Evolutionary conservation across 1,140 invertebrate species (phyloP).

Genomic region (Delia radicum): DNA sequence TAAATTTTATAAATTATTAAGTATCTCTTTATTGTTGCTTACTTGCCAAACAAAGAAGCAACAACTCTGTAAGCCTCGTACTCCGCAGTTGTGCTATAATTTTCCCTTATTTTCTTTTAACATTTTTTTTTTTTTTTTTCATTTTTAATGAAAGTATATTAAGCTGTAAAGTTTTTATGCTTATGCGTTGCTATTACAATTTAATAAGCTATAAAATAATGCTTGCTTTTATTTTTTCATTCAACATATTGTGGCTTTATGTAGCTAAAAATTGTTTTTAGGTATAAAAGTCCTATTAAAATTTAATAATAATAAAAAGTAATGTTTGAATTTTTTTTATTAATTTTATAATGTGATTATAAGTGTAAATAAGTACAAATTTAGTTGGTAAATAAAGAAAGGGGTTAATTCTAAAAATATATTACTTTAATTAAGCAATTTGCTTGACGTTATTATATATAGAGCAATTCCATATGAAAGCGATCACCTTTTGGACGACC

Average conservation of each 20-base stretch:
- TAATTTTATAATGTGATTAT: neutral
- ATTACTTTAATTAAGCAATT: neutral
- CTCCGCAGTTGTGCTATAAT: neutral
- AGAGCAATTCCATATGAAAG: neutral
- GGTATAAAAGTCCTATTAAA: neutral
- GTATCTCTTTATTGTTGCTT: neutral
- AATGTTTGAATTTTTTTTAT: neutral
- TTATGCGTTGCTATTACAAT: neutral
- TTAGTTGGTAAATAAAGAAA: neutral
- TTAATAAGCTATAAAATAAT: neutral
- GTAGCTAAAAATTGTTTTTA: neutral
- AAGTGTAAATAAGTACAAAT: neutral
- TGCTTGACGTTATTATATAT: neutral
- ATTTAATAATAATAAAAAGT: neutral
- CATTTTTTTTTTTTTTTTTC: neutral
- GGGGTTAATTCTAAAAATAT: neutral
- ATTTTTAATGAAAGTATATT: neutral
- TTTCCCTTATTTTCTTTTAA: neutral
- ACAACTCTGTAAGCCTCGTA: neutral
- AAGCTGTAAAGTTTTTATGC: neutral
- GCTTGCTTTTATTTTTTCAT: neutral
- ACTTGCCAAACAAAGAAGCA: neutral
- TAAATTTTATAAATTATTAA: neutral
- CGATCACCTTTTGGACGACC: too few species aligned
- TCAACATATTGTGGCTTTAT: slow-evolving; percentile 1